Conservation (phyloP, 2,113 vertebrate genomes). For the Alexandromys fortis region DNA sequence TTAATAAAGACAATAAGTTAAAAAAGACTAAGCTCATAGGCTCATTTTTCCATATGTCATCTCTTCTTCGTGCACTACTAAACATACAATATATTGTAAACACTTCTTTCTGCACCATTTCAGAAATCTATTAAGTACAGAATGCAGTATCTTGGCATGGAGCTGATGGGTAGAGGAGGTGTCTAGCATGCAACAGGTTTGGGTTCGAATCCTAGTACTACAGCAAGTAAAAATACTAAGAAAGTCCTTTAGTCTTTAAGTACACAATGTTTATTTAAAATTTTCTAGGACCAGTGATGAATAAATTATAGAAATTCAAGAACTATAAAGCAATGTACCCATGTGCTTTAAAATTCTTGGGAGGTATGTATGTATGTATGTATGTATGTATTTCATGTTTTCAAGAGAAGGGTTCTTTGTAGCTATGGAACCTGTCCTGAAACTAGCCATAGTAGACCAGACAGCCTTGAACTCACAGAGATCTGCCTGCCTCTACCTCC, state of each 20-base stretch:
- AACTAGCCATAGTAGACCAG: no score
- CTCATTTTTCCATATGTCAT: background rate
- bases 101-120: background rate
- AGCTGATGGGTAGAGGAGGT: background rate
- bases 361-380: background rate
- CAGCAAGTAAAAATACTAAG: background rate
- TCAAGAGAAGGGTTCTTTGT: no score
- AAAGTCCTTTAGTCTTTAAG: background rate
- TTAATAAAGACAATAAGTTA: background rate
- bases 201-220: fast-evolving
- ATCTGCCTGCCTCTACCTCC: no score
- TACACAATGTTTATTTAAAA: background rate
- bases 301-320: background rate
- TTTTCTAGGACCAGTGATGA: background rate
- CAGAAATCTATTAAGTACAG: background rate
- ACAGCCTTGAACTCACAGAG: no score
- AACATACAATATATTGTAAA: background rate
- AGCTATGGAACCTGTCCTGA: no score
- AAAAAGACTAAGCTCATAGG: background rate
- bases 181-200: fast-evolving
- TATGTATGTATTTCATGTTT: no score
- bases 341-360: background rate
- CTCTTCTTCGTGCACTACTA: background rate
- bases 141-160: background rate
- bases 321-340: background rate